A percentile compares a stretch with the other conserved stretches of the same genome.
These are phyloP conservation scores for Paguma larvata DNA, from an alignment of 2,797 vertebrate species.

Conservation along the genomic window DNA sequence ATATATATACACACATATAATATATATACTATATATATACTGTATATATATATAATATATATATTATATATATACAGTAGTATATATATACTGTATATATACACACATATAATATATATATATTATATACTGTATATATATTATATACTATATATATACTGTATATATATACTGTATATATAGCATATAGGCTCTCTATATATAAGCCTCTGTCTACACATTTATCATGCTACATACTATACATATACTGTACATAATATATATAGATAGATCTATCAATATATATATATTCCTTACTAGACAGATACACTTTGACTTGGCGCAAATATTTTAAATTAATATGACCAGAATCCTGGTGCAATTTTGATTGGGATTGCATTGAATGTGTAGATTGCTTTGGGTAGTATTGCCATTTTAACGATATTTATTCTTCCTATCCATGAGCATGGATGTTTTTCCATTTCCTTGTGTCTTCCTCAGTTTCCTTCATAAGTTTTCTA, in stretches of 20 bases:
- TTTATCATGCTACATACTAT: not conserved
- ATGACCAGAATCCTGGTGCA: too few species aligned
- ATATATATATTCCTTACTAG: not conserved
- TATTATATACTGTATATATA: not conserved
- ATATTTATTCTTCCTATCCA: too few species aligned
- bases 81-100: not conserved
- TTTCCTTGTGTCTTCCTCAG: too few species aligned
- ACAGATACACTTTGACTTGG: not conserved
- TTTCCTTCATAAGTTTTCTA: too few species aligned
- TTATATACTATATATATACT: not conserved
- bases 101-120: too few species aligned
- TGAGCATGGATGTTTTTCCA: too few species aligned
- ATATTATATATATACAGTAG: too few species aligned
- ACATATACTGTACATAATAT: not conserved
- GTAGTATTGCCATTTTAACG: too few species aligned
- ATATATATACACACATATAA: not conserved
- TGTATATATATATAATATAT: too few species aligned
- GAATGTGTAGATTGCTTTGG: too few species aligned
- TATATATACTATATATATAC: not conserved
- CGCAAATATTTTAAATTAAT: not conserved
- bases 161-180: not conserved
- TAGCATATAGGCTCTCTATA: not conserved
- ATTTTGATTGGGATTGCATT: too few species aligned
- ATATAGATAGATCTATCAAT: not conserved
- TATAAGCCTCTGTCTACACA: not conserved